These are phyloP conservation scores for Scaptomyza flava DNA, from an alignment of 2,888 invertebrate species.

Conservation along the genomic window DNA sequence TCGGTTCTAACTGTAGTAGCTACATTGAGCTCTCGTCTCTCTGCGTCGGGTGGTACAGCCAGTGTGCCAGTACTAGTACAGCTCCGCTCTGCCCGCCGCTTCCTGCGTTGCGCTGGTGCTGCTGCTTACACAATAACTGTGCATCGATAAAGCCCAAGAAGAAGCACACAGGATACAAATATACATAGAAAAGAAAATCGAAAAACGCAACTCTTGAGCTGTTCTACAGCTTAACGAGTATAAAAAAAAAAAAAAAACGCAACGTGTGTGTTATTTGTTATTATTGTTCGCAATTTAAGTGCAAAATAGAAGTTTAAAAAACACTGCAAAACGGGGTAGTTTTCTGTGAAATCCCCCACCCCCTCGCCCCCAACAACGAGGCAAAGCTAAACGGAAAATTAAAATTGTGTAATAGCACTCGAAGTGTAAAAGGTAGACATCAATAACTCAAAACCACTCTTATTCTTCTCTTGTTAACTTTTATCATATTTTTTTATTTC, in stretches of 20 bases:
- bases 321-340: slow-evolving; percentile 69
- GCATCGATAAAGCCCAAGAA: slow-evolving; percentile 77
- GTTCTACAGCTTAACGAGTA: slow-evolving; percentile 62
- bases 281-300: slow-evolving; percentile 63
- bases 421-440: slow-evolving; percentile 76
- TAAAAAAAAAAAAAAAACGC: slow-evolving; percentile 30
- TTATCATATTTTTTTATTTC: slow-evolving; percentile 25
- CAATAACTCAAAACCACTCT: slow-evolving; percentile 38
- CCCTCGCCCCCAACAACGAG: slow-evolving; percentile 48
- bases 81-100: slow-evolving; percentile 75
- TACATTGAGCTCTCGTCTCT: slow-evolving; percentile 78
- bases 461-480: slow-evolving; percentile 19
- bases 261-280: slow-evolving; percentile 73
- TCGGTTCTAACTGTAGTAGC: slow-evolving; percentile 81
- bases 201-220: slow-evolving; percentile 61
- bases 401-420: slow-evolving; percentile 71
- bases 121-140: slow-evolving; percentile 82
- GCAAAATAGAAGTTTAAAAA: slow-evolving; percentile 57
- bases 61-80: slow-evolving; percentile 72
- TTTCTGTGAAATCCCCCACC: slow-evolving; percentile 67
- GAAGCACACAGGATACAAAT: slow-evolving; percentile 73
- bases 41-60: slow-evolving; percentile 76
- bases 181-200: slow-evolving; percentile 32
- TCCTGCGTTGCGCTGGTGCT: slow-evolving; percentile 65
- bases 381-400: slow-evolving; percentile 50